Conservation (phyloP, 2,888 invertebrate genomes). For the Drosophila pegasa region DNA sequence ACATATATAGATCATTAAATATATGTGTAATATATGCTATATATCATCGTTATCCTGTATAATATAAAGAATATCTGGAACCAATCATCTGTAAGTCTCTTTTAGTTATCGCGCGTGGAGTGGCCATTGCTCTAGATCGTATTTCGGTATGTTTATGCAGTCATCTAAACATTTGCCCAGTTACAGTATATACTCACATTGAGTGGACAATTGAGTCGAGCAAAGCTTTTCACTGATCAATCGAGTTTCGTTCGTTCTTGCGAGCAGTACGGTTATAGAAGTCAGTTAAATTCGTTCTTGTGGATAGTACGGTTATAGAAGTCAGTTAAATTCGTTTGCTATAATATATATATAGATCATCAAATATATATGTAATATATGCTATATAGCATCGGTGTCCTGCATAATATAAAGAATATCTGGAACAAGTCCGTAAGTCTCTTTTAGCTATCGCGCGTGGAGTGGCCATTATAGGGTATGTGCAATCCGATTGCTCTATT, state of each 20-base stretch:
- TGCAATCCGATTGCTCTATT: background rate
- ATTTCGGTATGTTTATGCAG: background rate
- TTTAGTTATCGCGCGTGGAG: slow-evolving; percentile 1
- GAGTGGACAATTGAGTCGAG: background rate
- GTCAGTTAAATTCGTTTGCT: too few relatives aligned
- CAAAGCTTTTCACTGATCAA: too few relatives aligned
- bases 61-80: background rate
- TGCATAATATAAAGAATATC: too few relatives aligned
- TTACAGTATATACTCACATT: background rate
- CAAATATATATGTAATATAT: too few relatives aligned
- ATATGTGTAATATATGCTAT: background rate
- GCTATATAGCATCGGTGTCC: too few relatives aligned
- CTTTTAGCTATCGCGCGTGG: too few relatives aligned
- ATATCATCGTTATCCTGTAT: background rate
- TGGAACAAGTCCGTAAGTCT: too few relatives aligned
- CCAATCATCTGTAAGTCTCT: background rate
- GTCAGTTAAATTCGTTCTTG: too few relatives aligned
- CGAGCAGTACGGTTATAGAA: too few relatives aligned
- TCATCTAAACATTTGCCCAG: background rate
- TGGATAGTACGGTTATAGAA: too few relatives aligned
- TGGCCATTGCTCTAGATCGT: background rate
- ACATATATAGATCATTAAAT: background rate
- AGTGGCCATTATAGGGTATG: background rate
- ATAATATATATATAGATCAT: too few relatives aligned
- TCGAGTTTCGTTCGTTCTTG: too few relatives aligned